Evolutionary conservation across 2,113 vertebrate species (phyloP).

Genomic region (Ursus arctos): DNA sequence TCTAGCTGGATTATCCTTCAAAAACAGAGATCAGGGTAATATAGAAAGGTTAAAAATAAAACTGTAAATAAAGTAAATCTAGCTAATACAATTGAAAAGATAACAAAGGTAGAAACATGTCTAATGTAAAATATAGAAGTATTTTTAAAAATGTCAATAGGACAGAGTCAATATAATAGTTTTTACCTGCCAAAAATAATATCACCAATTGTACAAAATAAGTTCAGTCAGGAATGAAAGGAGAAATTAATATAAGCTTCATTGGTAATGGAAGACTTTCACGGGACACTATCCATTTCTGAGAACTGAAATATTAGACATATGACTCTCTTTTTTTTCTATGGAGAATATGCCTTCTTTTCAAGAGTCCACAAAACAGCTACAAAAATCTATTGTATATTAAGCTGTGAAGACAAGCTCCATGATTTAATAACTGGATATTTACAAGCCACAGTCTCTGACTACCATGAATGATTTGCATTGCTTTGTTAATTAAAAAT

Average conservation of each 20-base stretch:
- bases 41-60: neutral
- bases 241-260: neutral
- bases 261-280: neutral
- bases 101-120: neutral
- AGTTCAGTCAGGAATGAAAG: neutral
- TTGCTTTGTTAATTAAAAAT: neutral
- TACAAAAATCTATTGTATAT: neutral
- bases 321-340: neutral
- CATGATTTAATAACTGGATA: neutral
- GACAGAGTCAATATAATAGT: neutral
- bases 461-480: neutral
- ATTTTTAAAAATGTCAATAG: neutral
- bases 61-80: neutral
- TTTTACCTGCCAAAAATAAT: neutral
- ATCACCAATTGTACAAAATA: neutral
- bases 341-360: neutral
- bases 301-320: neutral
- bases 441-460: neutral
- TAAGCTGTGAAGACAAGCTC: neutral
- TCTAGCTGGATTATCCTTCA: neutral
- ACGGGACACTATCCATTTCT: neutral
- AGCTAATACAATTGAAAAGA: neutral
- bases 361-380: neutral
- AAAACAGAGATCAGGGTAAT: neutral
- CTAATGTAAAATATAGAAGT: neutral